These are phyloP conservation scores for Andrena hattorfiana DNA, from an alignment of 2,888 invertebrate genomes.

Conservation along the genomic window DNA sequence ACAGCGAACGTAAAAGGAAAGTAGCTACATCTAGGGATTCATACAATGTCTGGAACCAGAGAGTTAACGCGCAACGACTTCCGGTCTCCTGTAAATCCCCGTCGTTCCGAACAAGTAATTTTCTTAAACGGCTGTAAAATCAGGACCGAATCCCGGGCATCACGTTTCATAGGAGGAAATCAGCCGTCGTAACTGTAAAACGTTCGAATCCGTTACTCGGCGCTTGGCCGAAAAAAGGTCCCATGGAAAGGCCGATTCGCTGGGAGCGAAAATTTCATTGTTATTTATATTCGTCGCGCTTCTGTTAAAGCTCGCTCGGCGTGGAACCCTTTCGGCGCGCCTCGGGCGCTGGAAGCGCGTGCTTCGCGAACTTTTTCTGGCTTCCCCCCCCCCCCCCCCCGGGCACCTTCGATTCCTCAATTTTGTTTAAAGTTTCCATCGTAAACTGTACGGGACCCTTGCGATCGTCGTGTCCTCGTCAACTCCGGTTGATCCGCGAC, in stretches of 20 bases:
- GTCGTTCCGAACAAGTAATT: slow-evolving; percentile 19
- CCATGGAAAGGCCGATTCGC: slow-evolving; percentile 2
- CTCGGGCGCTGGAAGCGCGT: neutral
- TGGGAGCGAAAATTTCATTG: slow-evolving; percentile 27
- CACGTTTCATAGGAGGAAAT: slow-evolving; percentile 17
- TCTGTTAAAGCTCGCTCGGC: slow-evolving; percentile 11
- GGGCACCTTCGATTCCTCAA: slow-evolving; percentile 12
- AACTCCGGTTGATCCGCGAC: neutral
- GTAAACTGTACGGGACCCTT: slow-evolving; percentile 20
- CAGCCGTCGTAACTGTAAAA: neutral
- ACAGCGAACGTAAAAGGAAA: neutral
- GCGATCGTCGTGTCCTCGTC: slow-evolving; percentile 38
- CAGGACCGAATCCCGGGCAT: slow-evolving; percentile 12
- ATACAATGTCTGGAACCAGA: slow-evolving; percentile 1
- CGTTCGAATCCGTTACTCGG: slow-evolving; percentile 6
- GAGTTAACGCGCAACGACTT: neutral
- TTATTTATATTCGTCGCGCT: slow-evolving; percentile 42
- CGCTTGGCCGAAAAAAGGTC: neutral
- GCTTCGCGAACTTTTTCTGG: slow-evolving; percentile 18
- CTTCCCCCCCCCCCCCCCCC: too few species aligned
- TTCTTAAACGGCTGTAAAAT: slow-evolving; percentile 27
- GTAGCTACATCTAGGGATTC: neutral
- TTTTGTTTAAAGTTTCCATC: slow-evolving; percentile 53
- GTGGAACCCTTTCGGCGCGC: neutral
- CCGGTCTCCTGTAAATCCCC: slow-evolving; percentile 2